Percentiles rank a stretch among this genome's conserved stretches.
phyloP scores from a whole-genome alignment of 1,140 invertebrate genomes.

The Neodiprion lecontei region DNA sequence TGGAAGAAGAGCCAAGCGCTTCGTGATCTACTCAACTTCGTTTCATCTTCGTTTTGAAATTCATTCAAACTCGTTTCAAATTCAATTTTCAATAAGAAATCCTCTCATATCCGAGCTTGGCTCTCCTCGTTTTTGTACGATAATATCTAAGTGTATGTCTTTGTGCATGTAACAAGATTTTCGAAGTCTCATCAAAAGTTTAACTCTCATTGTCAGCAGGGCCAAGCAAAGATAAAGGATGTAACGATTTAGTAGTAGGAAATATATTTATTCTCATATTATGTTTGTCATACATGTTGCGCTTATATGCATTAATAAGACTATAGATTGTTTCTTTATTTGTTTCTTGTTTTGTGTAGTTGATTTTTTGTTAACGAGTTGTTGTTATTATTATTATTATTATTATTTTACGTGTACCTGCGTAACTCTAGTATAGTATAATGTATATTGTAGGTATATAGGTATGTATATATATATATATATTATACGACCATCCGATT shows the following conservation, averaged over 20 bases:
- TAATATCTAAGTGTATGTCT: no score
- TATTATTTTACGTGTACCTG: not conserved
- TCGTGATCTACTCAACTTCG: no score
- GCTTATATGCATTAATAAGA: conserved; percentile 39
- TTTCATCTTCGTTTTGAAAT: no score
- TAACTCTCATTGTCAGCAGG: conserved; percentile 12
- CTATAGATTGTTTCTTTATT: not conserved
- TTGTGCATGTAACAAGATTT: not conserved
- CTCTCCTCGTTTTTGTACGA: not conserved
- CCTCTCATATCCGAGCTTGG: not conserved
- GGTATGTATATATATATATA: no score
- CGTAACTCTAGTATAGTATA: no score
- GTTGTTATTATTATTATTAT: not conserved
- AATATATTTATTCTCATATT: conserved; percentile 45
- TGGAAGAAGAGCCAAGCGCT: no score
- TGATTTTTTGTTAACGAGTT: not conserved
- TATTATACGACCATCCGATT: no score
- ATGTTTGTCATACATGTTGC: conserved; percentile 43
- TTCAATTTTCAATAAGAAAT: no score
- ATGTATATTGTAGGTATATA: no score
- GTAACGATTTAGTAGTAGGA: conserved; percentile 41
- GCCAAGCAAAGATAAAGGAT: conserved; percentile 41
- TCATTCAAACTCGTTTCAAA: no score
- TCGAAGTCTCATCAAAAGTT: conserved; percentile 21
- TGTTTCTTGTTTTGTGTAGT: not conserved